Evolutionary conservation across 2,888 invertebrate species (phyloP), one percentile per base, ranked within the genome.

Genomic region (Hemithea aestivaria): DNA sequence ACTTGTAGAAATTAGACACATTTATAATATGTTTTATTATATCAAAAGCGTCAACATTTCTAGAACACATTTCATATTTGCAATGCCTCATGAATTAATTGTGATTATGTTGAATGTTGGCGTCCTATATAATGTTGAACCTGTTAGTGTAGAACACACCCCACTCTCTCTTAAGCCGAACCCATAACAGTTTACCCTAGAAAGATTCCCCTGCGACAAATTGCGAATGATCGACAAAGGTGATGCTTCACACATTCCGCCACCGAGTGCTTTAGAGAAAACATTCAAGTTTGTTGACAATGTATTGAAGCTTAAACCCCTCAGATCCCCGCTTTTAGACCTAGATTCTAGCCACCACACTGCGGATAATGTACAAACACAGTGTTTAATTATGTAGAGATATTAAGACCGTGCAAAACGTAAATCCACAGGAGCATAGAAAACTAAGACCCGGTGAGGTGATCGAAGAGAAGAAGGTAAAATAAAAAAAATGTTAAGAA

Each of bases 381-480:
- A 59, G 51, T 62, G 62, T 55, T 50, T 54, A 61, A 56, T 55
- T 64, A 60, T 73, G 68, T 72, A 71, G 72, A 68, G 64, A 73
- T 81, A 82, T 73, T 84, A 82, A 83, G 79, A 80, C 64, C 66
- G 80, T 81, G 70, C 74, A 83, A 85, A 80, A 74, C 80, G 66
- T 80, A 85, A 85, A 87, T 87, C 75, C 84, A 85, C 88, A 88
- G 94, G 94, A 94, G 85, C 91, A 93, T 92, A 94, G 94, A 89
- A 94, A 95, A 92, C 94, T 96, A 88, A 95, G 96, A 78, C 96
- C 96, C 64, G 96, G 96, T 87, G 96, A 96, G 91, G 93, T 96
- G 88, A 88, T 95, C 88, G 95, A 95, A 89, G 96, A 96, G 80
- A 95, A 94, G 90, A 95, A 95, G 96, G 96, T 96, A 94, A 94